Evolutionary conservation across 2,113 vertebrate genomes (phyloP).

Genomic region (Enhydra lutris): DNA sequence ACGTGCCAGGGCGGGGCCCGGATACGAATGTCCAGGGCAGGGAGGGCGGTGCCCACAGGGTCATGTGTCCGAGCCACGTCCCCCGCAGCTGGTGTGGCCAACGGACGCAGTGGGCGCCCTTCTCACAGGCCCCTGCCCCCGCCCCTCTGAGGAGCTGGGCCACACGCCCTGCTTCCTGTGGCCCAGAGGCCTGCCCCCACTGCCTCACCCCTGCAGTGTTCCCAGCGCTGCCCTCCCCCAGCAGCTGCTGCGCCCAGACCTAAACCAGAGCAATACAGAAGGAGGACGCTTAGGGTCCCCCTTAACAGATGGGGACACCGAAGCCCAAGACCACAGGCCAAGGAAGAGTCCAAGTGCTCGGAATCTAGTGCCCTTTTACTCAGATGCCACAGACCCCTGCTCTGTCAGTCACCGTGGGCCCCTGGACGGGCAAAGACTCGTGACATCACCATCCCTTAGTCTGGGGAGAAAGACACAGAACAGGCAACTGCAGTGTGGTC

Average conservation of each 20-base stretch:
- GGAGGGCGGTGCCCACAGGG: not conserved
- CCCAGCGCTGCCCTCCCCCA: no score
- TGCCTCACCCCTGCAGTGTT: not conserved
- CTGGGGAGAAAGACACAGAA: not conserved
- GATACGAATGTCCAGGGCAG: not conserved
- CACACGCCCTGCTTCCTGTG: not conserved
- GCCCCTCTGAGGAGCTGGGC: not conserved
- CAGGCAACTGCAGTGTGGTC: not conserved
- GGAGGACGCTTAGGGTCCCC: not conserved
- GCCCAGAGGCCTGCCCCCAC: not conserved
- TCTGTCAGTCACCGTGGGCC: not conserved
- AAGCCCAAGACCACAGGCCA: not conserved
- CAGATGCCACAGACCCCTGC: not conserved
- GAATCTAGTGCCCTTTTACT: not conserved
- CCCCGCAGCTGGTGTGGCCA: not conserved
- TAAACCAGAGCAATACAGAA: not conserved
- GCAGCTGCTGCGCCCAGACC: not conserved
- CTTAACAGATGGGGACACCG: not conserved
- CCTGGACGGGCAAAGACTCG: not conserved
- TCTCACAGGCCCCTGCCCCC: not conserved
- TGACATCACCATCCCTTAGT: not conserved
- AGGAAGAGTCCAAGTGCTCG: not conserved
- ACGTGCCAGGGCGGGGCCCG: not conserved
- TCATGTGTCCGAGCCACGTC: not conserved
- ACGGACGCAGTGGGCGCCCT: not conserved